These are phyloP conservation scores for Pyrochroa serraticornis DNA, from an alignment of 2,888 invertebrate genomes.

Conservation along the genomic window DNA sequence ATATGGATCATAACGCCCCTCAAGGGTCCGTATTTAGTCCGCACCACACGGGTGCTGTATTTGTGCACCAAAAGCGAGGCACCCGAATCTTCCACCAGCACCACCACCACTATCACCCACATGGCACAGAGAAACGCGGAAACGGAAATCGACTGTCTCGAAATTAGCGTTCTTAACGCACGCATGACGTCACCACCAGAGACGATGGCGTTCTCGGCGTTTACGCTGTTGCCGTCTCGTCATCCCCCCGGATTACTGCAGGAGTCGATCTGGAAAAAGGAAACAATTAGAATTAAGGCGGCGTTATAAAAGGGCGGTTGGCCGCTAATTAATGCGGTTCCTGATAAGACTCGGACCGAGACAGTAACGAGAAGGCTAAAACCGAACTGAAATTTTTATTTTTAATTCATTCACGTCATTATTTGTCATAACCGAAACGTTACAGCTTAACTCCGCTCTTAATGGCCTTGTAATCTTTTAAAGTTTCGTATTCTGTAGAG, in stretches of 20 bases:
- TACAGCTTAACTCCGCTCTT: too few species aligned
- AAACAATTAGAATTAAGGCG: slow-evolving; percentile 28
- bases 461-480: too few species aligned
- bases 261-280: slow-evolving; percentile 26
- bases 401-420: background rate
- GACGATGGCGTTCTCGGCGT: slow-evolving; percentile 44
- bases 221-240: slow-evolving; percentile 40
- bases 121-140: slow-evolving; percentile 50
- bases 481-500: too few species aligned
- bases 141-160: slow-evolving; percentile 51
- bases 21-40: slow-evolving; percentile 88
- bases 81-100: slow-evolving; percentile 63
- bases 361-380: too few species aligned
- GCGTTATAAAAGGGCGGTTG: slow-evolving; percentile 5
- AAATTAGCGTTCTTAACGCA: slow-evolving; percentile 46
- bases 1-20: slow-evolving; percentile 84
- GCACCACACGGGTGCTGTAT: slow-evolving; percentile 81
- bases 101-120: slow-evolving; percentile 64
- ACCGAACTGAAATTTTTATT: slow-evolving; percentile 7
- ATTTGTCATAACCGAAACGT: background rate
- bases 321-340: slow-evolving; percentile 13
- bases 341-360: slow-evolving; percentile 5
- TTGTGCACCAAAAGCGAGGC: slow-evolving; percentile 69
- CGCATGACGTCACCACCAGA: slow-evolving; percentile 55
- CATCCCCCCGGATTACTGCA: slow-evolving; percentile 29